phyloP scores from a whole-genome alignment of 2,113 vertebrate species.

The Daphoenositta chrysoptera region DNA sequence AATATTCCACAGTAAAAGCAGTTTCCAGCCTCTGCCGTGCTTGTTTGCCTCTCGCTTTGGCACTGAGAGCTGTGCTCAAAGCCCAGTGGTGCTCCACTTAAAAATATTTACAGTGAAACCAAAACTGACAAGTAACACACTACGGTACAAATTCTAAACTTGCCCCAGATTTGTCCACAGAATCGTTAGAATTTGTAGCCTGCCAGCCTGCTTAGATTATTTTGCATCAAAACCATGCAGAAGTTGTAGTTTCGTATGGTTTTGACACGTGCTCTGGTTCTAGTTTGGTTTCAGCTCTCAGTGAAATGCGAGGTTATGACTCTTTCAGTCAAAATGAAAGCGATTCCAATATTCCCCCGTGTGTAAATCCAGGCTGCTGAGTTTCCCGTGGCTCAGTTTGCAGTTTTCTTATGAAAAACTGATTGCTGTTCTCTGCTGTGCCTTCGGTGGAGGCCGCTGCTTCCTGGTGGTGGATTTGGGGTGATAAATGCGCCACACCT shows the following conservation, averaged over 20 bases:
- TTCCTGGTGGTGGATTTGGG: fast-evolving
- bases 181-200: conserved; percentile 60
- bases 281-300: conserved; percentile 35
- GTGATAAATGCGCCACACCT: neutral
- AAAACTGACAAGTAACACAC: conserved; percentile 45
- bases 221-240: conserved; percentile 55
- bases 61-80: neutral
- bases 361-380: conserved; percentile 62
- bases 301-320: conserved; percentile 53
- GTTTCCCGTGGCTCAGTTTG: conserved; percentile 1
- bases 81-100: neutral
- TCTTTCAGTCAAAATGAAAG: conserved; percentile 57
- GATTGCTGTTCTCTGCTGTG: neutral
- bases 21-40: neutral
- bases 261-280: conserved; percentile 61
- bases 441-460: neutral
- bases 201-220: conserved; percentile 58
- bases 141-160: conserved; percentile 38
- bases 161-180: conserved; percentile 58
- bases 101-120: conserved; percentile 47
- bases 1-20: neutral
- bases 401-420: conserved; percentile 18
- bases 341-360: conserved; percentile 7
- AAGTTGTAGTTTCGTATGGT: neutral
- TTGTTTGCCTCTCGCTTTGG: neutral